Conservation (phyloP, 2,888 invertebrate genomes). For the Polietes domitor region DNA sequence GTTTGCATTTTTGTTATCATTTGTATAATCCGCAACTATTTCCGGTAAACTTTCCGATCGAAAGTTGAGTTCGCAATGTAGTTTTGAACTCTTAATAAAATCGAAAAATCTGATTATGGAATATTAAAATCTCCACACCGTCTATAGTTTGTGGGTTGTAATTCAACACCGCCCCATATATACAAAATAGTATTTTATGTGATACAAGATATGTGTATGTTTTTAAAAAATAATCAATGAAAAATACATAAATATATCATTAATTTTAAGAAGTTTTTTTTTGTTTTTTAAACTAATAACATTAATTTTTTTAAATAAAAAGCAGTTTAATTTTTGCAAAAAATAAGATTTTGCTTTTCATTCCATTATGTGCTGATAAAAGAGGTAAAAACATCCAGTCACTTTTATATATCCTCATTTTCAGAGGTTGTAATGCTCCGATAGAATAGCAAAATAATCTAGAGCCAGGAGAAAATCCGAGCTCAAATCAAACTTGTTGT, state of each 20-base stretch:
- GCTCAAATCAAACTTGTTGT: no score
- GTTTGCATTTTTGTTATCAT: not conserved
- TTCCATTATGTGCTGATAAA: not conserved
- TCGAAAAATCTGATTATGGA: not conserved
- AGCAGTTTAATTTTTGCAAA: not conserved
- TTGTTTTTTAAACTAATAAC: slow-evolving; percentile 49
- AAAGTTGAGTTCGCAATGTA: not conserved
- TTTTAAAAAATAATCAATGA: slow-evolving; percentile 32
- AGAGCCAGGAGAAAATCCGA: no score
- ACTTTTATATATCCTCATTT: no score
- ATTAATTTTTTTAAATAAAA: slow-evolving; percentile 30
- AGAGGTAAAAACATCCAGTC: no score
- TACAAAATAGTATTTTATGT: slow-evolving; percentile 63
- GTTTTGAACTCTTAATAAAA: not conserved
- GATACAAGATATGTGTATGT: slow-evolving; percentile 51
- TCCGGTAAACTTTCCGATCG: not conserved
- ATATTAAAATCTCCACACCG: no score
- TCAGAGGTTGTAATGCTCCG: no score
- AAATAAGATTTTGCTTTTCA: not conserved
- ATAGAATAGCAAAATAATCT: no score
- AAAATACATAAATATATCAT: slow-evolving; percentile 45
- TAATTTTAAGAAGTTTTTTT: slow-evolving; percentile 60
- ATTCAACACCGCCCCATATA: not conserved
- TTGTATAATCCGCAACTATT: not conserved
- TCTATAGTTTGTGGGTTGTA: not conserved